These are phyloP conservation scores for Manacus vitellinus DNA, from an alignment of 2,113 vertebrate species.

Conservation along the genomic window DNA sequence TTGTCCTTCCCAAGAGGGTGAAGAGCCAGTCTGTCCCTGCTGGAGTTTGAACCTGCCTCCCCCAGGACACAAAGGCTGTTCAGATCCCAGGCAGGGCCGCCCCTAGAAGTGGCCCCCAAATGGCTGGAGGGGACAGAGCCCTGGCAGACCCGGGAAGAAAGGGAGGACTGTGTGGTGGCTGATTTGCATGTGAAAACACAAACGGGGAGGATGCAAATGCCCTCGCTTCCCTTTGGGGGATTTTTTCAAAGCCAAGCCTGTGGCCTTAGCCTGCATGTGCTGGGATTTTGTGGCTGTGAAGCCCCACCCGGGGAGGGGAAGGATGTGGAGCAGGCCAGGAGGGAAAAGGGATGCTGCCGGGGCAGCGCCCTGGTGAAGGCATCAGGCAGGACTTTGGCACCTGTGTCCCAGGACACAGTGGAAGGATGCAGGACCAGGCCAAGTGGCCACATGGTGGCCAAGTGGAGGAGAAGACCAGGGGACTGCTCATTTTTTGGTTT, in stretches of 20 bases:
- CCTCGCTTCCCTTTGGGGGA: not conserved
- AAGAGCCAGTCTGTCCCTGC: accelerated
- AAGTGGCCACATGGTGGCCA: accelerated
- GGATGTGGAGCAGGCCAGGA: not conserved
- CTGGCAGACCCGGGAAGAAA: not conserved
- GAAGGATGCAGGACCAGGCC: not conserved
- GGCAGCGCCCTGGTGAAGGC: no score
- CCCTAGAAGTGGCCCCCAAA: not conserved
- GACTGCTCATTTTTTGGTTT: not conserved
- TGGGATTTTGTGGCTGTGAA: not conserved
- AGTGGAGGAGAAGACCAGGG: not conserved
- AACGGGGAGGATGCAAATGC: not conserved
- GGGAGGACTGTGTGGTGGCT: not conserved
- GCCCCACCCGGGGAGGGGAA: accelerated
- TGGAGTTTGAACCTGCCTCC: not conserved
- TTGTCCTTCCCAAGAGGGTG: not conserved
- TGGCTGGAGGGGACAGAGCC: not conserved
- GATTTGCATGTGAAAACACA: slow-evolving; percentile 26
- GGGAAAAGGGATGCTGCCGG: not conserved
- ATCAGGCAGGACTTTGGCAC: not conserved
- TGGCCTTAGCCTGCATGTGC: not conserved
- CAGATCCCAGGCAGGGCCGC: not conserved
- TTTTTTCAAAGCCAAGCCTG: not conserved
- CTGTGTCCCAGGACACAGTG: not conserved
- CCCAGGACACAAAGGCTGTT: not conserved